Evolutionary conservation across 2,797 vertebrate genomes (phyloP), one percentile per base, ranked within the genome.

Genomic region (Choloepus didactylus): DNA sequence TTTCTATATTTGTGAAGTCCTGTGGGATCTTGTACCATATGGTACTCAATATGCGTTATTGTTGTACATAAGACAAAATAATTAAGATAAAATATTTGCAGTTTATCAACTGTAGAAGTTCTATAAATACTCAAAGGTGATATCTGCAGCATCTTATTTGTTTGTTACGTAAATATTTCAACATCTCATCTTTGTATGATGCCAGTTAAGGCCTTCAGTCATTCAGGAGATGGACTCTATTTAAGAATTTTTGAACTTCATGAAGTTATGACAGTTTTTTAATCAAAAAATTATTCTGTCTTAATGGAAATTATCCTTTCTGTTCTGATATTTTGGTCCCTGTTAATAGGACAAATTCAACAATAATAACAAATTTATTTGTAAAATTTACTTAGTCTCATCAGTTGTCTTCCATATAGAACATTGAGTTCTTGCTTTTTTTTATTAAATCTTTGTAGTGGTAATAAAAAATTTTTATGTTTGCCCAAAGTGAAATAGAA

Each of bases 401-500:
- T 79, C 60, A 95, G 49, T 91, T 81, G 83, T 94, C 75, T 94
- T 86, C 5, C 23, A 76, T 6, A 77, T 89, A 64, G 77, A 51
- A 27, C 60, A 93, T 19, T 84, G 60, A 93, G 49, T 66, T 93
- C 60, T 12, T 91, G 87, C 9, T 35, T 87, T 97, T 93, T 96
- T 70, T 60, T 2, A 73, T 4, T 95, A 67, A 60, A 35, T 59
- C 77, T 91, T 96, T 97, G 31, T 89, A 90, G 19, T 96, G 60
- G 49, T 95, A 95, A 96, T 97, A 95, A 96, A 96, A 95, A 95
- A 59, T 49, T 91, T 94, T 95, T 97, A 90, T 92, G 54, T 83
- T 85, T 97, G 46, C 93, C 94, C 82, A 93, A 93, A 96, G 59
- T 83, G 29, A 93, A 62, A 86, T 80, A 93, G 62, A 95, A 96